Conservation (phyloP, 2,797 vertebrate species). For the Columba guinea region DNA sequence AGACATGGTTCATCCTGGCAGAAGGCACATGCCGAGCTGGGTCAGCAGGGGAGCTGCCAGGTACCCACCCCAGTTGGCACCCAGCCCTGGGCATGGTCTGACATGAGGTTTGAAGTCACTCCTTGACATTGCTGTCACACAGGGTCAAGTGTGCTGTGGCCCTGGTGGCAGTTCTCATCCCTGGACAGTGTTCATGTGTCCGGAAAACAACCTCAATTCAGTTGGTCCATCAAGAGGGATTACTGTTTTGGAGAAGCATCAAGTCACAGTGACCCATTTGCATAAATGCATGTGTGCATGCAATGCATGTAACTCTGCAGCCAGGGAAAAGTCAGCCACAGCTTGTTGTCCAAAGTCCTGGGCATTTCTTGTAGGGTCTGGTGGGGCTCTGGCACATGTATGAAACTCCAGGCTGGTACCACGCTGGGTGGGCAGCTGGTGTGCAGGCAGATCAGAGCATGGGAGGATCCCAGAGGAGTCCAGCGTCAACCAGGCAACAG, state of each 20-base stretch:
- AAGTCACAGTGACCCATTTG: not conserved
- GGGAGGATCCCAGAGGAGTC: not conserved
- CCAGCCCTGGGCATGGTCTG: not conserved
- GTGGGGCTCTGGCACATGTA: fast-evolving
- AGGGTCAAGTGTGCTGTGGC: not conserved
- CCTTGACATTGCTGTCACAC: not conserved
- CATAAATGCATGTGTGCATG: fast-evolving
- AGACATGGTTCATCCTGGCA: not conserved
- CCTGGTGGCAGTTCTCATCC: not conserved
- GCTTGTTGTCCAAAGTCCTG: not conserved
- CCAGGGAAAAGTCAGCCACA: not conserved
- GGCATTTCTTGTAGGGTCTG: not conserved
- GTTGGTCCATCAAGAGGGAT: fast-evolving
- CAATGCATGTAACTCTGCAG: not conserved
- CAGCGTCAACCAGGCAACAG: not conserved
- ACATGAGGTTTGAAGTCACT: not conserved
- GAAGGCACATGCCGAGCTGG: not conserved
- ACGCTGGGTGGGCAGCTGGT: not conserved
- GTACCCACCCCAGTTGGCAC: not conserved
- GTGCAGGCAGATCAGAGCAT: fast-evolving
- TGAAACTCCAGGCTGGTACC: not conserved
- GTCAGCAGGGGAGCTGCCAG: not conserved
- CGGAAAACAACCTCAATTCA: not conserved
- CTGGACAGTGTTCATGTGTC: not conserved
- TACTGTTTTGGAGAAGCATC: not conserved